Base-by-base conservation (phyloP, 2,113 vertebrate species). In the Hemibates koningsi region DNA sequence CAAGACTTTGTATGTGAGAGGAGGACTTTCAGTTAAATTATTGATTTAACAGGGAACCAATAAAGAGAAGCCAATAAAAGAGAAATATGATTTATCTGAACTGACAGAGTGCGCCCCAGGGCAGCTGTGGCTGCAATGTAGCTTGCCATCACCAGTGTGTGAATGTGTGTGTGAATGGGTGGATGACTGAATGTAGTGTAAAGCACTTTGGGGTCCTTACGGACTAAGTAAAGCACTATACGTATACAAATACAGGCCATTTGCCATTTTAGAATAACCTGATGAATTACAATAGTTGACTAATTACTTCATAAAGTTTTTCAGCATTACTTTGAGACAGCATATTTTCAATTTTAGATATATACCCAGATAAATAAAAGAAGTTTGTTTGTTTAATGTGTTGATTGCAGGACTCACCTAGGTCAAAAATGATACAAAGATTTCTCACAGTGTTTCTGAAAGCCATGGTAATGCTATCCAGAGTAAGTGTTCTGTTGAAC, bases 181-280 rank as follows among this genome's bases (percentile, higher is more conserved):
- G 54, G 0, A 52, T 29, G 56, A 14, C 0, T 29, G 56, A 0
- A 9, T 59, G 56, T 3, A 32, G 27, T 6, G 27, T 59, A 6
- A 32, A 59, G 57, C 0, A 27, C 7, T 59, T 59, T 9, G 5
- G 56, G 56, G 56, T 59, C 56, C 27, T 59, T 32, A 59, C 3
- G 0, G 14, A 59, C 56, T 59, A 16, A 59, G 56, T 32, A 59
- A 32, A 59, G 56, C 0, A 2, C 2, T n/a, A n/a, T n/a, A n/a
- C n/a, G n/a, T 59, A 2, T 59, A 29, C 24, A 59, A 59, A 59
- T 29, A 3, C 56, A 57, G 13, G 0, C 53, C 21, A 14, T 56
- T 56, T 56, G 0, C 21, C 1, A 56, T 57, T 1, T 57, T 27
- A 57, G 56, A 29, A 29, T 59, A 29, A 59, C 56, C 24, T 57